Evolutionary conservation across 2,888 invertebrate genomes (phyloP), one percentile per base, ranked within the genome.

Genomic region (Beris morrisii): DNA sequence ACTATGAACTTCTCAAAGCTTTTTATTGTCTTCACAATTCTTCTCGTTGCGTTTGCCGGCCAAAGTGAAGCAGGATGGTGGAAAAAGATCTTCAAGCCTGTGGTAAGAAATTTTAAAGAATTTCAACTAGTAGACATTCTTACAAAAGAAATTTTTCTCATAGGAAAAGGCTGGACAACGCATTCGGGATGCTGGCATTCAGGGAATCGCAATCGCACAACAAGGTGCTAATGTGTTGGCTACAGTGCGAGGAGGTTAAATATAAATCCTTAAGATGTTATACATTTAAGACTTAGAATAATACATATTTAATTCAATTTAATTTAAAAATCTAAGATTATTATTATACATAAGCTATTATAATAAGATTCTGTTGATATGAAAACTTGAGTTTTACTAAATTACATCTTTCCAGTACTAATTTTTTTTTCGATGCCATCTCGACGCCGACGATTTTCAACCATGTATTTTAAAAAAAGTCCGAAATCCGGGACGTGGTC

Each of bases 61-160:
- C 63, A 63, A 38, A 31, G 63, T 38, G 52, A 63, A 28, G 38
- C 52, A 12, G 11, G 22, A 44, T 53, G 11, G 28, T 63, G 50
- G 43, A 63, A 63, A 30, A 63, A 63, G 28, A 11, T 63, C 32
- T 63, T 63, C 44, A 63, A 63, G 53, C 52, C 52, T 52, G 53
- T 63, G 38, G 59, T 59, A 31, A 59, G 50, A 48, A 5, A 28
- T 9, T 13, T n/a, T 50, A 50, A 13, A 13, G 15, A 15, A 50
- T 15, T 44, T 13, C 3, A 7, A 13, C 50, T 28, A 53, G 9
- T 5, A n/a, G 4, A 4, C 13, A 1, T n/a, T 11, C 13, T 11
- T 13, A 9, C 13, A 54, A 54, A 11, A 54, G 28, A 54, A 1
- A 28, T 54, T 30, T 30, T 11, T 11, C 7, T 54, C 5, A 32